phyloP scores from a whole-genome alignment of 2,797 vertebrate genomes.

The Ctenopoma kingsleyae region DNA sequence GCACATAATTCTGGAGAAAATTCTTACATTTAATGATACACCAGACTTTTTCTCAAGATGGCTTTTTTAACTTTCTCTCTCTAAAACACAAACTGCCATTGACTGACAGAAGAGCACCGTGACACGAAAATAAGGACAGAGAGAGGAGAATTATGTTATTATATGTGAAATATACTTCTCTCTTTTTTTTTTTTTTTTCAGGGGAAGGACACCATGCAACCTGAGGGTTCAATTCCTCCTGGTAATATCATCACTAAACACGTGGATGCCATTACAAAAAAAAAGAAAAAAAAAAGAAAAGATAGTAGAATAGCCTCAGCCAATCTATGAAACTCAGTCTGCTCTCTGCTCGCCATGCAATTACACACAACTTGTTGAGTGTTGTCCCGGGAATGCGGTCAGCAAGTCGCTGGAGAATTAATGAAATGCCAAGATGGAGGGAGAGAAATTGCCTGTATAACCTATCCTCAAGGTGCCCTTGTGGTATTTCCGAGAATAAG shows the following conservation, averaged over 20 bases:
- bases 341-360: conserved; percentile 76
- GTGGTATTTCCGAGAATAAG: conserved; percentile 80
- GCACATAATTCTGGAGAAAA: conserved; percentile 2
- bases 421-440: conserved; percentile 85
- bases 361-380: conserved; percentile 88
- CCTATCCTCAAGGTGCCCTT: conserved; percentile 87
- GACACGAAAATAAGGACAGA: conserved; percentile 44
- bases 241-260: conserved; percentile 75
- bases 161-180: conserved; percentile 37
- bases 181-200: conserved; percentile 35
- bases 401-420: conserved; percentile 84
- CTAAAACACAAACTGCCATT: conserved; percentile 3
- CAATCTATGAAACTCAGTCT: conserved; percentile 76
- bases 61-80: not conserved
- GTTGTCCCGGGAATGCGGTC: conserved; percentile 83
- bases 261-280: conserved; percentile 63
- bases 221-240: conserved; percentile 52
- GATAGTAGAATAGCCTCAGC: conserved; percentile 57
- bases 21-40: conserved; percentile 1
- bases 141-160: conserved; percentile 46
- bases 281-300: conserved; percentile 13
- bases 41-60: not conserved
- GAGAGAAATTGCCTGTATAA: conserved; percentile 85
- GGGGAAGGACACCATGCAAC: conserved; percentile 48
- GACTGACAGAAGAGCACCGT: conserved; percentile 1